A percentile compares a stretch with the other conserved stretches of the same genome.
These are phyloP conservation scores for Amorpha juglandis DNA, from an alignment of 2,888 invertebrate genomes.

Conservation along the genomic window DNA sequence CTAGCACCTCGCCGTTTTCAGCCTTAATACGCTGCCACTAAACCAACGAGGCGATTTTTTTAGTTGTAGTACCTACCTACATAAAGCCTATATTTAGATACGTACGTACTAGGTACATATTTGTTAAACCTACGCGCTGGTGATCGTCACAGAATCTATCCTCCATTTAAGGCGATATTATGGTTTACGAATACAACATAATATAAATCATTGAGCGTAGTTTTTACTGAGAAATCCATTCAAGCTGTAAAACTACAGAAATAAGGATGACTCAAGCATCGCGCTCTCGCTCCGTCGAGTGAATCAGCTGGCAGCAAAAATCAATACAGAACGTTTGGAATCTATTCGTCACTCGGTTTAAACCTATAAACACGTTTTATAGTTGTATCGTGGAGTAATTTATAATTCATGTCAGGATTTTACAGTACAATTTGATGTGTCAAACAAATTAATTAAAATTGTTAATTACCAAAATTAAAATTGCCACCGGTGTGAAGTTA, in stretches of 20 bases:
- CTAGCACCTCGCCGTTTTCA: too few species aligned
- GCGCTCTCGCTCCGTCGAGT: conserved; percentile 41
- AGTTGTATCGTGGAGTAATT: conserved; percentile 10
- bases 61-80: too few species aligned
- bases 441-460: conserved; percentile 4
- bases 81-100: too few species aligned
- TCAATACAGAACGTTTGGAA: conserved; percentile 58
- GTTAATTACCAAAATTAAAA: conserved; percentile 43
- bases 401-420: neutral
- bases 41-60: too few species aligned
- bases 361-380: conserved; percentile 19
- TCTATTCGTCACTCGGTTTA: conserved; percentile 12
- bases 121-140: neutral
- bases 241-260: conserved; percentile 51
- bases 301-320: conserved; percentile 78
- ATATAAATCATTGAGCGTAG: conserved; percentile 19
- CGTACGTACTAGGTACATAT: neutral
- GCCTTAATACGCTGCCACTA: too few species aligned
- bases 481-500: conserved; percentile 57
- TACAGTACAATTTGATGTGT: neutral
- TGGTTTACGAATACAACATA: neutral
- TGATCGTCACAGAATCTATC: neutral
- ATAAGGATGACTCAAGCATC: conserved; percentile 69
- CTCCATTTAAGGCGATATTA: neutral
- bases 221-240: conserved; percentile 41